These are phyloP conservation scores for Macrosiphum euphorbiae DNA, from an alignment of 2,888 invertebrate species.

Conservation along the genomic window DNA sequence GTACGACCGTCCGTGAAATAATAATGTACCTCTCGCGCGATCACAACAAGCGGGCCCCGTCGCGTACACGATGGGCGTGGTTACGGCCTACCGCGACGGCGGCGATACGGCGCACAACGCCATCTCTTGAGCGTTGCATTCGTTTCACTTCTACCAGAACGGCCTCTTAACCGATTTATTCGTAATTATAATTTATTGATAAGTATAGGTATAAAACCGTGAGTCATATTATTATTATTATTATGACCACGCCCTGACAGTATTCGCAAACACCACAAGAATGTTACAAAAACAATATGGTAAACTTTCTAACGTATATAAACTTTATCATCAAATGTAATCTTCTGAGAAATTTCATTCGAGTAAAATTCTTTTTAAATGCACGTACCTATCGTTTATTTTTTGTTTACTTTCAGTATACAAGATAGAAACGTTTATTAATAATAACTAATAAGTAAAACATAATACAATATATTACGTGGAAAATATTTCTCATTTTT, in stretches of 20 bases:
- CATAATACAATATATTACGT: background rate
- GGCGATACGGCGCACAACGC: no score
- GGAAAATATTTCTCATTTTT: background rate
- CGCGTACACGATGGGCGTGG: no score
- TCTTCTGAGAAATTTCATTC: background rate
- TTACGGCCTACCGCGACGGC: no score
- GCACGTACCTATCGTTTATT: background rate
- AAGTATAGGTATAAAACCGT: background rate
- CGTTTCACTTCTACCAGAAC: no score
- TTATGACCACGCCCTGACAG: slow-evolving; percentile 12
- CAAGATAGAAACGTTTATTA: background rate
- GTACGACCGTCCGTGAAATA: no score
- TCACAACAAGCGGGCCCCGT: no score
- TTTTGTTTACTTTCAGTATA: background rate
- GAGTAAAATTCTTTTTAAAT: background rate
- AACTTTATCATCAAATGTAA: slow-evolving; percentile 4
- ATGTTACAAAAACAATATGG: background rate
- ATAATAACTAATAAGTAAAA: background rate
- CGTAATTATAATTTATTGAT: slow-evolving; percentile 34
- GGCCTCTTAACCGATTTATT: slow-evolving; percentile 22
- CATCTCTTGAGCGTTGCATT: no score
- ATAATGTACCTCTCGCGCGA: no score
- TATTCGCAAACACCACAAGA: background rate
- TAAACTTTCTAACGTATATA: slow-evolving; percentile 33
- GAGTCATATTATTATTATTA: background rate